Base-by-base conservation (phyloP, 1,140 invertebrate species). In the Drosophila eugracilis region DNA sequence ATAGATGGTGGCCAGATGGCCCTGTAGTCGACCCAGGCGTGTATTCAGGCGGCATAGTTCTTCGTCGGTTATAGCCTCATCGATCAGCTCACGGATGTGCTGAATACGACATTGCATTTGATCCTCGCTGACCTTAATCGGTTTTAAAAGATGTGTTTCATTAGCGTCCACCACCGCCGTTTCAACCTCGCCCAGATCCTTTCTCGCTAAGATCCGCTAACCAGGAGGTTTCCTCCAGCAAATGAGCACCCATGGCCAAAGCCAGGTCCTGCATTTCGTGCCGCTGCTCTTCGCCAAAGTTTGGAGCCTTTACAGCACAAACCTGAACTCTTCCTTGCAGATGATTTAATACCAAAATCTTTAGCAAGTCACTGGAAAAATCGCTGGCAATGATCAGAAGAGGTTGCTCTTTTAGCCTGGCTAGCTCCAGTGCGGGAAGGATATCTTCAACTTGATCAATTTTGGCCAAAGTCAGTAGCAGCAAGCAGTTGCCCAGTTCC, bases 381-480 rank as follows among this genome's bases (percentile, higher is more conserved):
- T 96, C 95, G 91, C 96, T 95, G 45, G 96, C 95, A 89, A 97
- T 93, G 57, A 97, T 96, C 3, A 97, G 72, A 3, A 97, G 91
- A 4, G 96, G 96, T 86, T 94, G 94, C 32, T 97, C 93, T 81
- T 96, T 94, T 1, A 94, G 90, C 90, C 98, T 98, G 0, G 97
- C 96, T 63, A 98, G 91, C 92, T 99, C 98, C 24, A 99, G 92
- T 30, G 97, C 97, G 26, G 97, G 98, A 72, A 99, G 96, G 59
- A 99, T 96, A 63, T 95, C 95, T 84, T 98, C 97, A 15, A 97
- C 94, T 24, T 94, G 95, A 3, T 96, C 97, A 72, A 99, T 98
- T 91, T 99, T 98, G 92, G 98, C 98, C 90, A 98, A 96, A 62
- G 95, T 96, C 52, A 98, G 95, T 1, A 99, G 92, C 4, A 99